phyloP scores from a whole-genome alignment of 2,113 vertebrate genomes.

The Rhea americana region DNA sequence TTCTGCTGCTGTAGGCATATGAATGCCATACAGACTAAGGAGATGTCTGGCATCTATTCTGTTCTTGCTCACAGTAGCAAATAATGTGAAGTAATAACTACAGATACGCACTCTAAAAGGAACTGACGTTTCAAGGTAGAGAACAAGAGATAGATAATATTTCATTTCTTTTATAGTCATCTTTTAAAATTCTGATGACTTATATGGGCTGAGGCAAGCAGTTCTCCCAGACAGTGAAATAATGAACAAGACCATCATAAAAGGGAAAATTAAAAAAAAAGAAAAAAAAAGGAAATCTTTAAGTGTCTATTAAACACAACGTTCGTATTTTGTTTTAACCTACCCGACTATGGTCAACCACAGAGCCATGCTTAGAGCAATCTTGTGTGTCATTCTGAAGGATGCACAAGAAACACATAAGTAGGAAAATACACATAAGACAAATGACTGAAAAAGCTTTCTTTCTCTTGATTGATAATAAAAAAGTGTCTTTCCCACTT shows the following conservation, averaged over 20 bases:
- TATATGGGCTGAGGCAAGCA: neutral
- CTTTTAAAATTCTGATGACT: neutral
- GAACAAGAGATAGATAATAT: neutral
- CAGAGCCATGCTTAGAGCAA: constrained; percentile 80
- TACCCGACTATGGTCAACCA: constrained; percentile 89
- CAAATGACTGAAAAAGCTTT: constrained; percentile 1
- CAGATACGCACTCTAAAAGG: neutral
- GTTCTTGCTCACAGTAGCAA: neutral
- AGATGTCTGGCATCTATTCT: neutral
- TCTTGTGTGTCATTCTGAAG: constrained; percentile 75
- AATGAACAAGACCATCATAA: neutral
- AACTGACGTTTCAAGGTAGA: neutral
- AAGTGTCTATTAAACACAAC: neutral
- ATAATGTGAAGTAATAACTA: neutral
- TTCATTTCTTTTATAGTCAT: neutral
- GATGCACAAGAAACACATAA: constrained; percentile 69
- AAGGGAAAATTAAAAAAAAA: neutral
- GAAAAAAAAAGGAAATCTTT: neutral
- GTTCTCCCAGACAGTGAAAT: neutral
- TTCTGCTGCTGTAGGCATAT: neutral
- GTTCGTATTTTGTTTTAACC: constrained; percentile 69
- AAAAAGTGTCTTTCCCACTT: neutral
- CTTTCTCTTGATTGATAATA: constrained; percentile 33
- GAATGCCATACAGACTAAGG: neutral
- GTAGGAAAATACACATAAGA: constrained; percentile 56